phyloP scores from a whole-genome alignment of 2,797 vertebrate genomes.

The Streptopelia turtur region DNA sequence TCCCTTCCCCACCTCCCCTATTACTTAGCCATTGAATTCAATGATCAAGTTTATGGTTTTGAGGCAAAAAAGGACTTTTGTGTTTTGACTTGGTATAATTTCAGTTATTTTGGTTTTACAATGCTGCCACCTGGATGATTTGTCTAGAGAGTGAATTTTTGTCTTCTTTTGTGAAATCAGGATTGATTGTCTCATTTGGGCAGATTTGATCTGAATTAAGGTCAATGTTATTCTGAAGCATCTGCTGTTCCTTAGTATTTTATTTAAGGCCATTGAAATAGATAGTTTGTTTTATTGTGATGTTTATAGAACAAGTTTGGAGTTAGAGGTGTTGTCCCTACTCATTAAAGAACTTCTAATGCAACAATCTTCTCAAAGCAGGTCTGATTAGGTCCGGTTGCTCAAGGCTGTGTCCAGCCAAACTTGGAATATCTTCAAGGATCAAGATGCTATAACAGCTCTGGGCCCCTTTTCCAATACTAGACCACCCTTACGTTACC shows the following conservation, averaged over 20 bases:
- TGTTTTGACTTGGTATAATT: neutral
- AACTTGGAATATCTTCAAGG: neutral
- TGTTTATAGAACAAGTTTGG: neutral
- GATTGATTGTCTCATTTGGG: neutral
- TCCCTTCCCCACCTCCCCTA: neutral
- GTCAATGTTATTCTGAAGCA: neutral
- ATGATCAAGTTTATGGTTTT: neutral
- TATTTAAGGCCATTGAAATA: neutral
- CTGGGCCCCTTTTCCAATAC: neutral
- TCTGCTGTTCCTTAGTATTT: neutral
- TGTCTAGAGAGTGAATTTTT: neutral
- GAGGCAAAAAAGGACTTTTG: neutral
- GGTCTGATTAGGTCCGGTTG: neutral
- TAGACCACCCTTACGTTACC: accelerated
- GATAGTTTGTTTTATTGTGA: neutral
- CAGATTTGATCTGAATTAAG: neutral
- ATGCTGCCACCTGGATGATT: neutral
- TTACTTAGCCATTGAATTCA: neutral
- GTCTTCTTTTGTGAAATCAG: neutral
- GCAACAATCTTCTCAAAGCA: neutral
- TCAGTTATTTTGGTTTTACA: neutral
- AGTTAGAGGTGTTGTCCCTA: neutral
- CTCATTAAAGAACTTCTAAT: neutral
- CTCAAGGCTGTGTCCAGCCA: neutral
- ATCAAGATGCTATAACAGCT: neutral